Evolutionary conservation across 30 jellyfish, hydroid and myxozoan genomes (phyloP).

Genomic region (Aurelia sp.): DNA sequence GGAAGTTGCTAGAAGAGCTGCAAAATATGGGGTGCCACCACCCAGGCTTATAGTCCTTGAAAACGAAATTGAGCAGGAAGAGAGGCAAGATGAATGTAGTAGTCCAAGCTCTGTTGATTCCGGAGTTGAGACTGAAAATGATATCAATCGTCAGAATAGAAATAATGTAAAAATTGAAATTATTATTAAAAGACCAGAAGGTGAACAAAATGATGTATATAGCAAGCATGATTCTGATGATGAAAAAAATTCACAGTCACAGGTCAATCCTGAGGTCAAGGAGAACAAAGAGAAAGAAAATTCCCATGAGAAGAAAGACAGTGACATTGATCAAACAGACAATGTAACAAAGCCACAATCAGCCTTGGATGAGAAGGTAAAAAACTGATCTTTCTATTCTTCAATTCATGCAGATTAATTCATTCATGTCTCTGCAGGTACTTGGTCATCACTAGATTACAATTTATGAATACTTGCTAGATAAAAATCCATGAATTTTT

Average conservation of each 20-base stretch:
- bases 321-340: constrained; percentile 20
- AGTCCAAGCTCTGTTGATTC: constrained; percentile 93
- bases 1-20: constrained; percentile 96
- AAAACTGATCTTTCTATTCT: not conserved
- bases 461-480: not conserved
- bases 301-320: not conserved
- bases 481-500: not conserved
- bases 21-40: constrained; percentile 92
- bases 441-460: not conserved
- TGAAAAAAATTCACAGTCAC: not conserved
- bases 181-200: not conserved
- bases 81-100: constrained; percentile 31
- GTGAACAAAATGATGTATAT: not conserved
- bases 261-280: not conserved
- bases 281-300: not conserved
- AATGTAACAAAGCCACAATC: constrained; percentile 60
- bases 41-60: constrained; percentile 86
- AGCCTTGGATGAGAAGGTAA: constrained; percentile 66
- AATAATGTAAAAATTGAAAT: not conserved
- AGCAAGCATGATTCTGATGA: not conserved
- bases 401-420: not conserved
- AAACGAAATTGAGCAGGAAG: constrained; percentile 92
- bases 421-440: not conserved
- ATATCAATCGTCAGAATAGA: constrained; percentile 14
- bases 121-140: constrained; percentile 84